phyloP scores from a whole-genome alignment of 37 sponge, comb jelly and placozoan genomes.

The Aplysina aerophoba region DNA sequence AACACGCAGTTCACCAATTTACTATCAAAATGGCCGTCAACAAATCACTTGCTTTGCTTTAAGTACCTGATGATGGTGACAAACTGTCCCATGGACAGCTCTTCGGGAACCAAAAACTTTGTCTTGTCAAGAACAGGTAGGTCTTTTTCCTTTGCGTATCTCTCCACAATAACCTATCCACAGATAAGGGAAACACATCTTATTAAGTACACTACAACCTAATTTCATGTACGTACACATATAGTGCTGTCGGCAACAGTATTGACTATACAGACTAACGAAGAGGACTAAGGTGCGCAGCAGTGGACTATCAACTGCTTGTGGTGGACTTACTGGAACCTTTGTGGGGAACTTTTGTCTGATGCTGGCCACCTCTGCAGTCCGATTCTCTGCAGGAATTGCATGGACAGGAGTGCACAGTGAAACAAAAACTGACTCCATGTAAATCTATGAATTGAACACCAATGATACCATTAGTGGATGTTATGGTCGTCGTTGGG shows the following conservation, averaged over 20 bases:
- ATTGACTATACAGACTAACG: too few relatives aligned
- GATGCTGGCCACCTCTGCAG: conserved; percentile 94
- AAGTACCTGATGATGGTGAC: conserved; percentile 83
- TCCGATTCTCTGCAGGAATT: conserved; percentile 81
- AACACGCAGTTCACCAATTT: conserved; percentile 7
- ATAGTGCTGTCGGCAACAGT: too few relatives aligned
- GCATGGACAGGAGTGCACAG: not conserved
- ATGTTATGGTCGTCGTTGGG: too few relatives aligned
- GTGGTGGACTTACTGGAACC: conserved; percentile 87
- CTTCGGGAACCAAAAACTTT: conserved; percentile 91
- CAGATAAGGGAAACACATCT: not conserved
- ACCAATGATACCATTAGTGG: too few relatives aligned
- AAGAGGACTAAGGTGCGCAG: too few relatives aligned
- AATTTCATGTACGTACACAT: too few relatives aligned
- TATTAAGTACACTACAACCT: too few relatives aligned
- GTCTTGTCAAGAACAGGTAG: conserved; percentile 90
- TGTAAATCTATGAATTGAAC: too few relatives aligned
- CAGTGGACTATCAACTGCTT: too few relatives aligned
- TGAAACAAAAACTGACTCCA: too few relatives aligned
- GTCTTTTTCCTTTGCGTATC: conserved; percentile 93
- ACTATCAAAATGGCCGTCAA: not conserved
- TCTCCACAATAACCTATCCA: conserved; percentile 91
- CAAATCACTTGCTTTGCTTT: not conserved
- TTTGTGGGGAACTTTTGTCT: conserved; percentile 96
- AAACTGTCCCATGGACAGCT: conserved; percentile 88